phyloP scores from a whole-genome alignment of 2,113 vertebrate genomes.

The Blennius ocellaris region DNA sequence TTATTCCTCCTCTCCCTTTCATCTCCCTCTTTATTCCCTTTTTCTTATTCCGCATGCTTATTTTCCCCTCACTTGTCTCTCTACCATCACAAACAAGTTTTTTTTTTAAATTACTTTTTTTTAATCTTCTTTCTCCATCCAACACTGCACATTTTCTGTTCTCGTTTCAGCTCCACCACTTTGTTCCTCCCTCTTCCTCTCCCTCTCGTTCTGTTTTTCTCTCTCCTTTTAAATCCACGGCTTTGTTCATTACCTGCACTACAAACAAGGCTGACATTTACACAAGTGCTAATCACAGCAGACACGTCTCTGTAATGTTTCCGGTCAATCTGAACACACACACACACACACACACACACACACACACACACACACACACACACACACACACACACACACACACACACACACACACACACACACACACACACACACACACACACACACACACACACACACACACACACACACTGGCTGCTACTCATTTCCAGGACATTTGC shows the following conservation, averaged over 20 bases:
- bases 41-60: not conserved
- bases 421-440: too few species aligned
- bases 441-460: too few species aligned
- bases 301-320: constrained; percentile 64
- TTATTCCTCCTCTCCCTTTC: too few species aligned
- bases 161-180: not conserved
- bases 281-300: constrained; percentile 69
- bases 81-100: not conserved
- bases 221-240: not conserved
- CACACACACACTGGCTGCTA: too few species aligned
- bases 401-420: too few species aligned
- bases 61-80: not conserved
- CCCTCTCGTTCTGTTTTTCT: not conserved
- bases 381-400: constrained; percentile 19
- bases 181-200: not conserved
- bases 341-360: constrained; percentile 19
- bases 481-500: too few species aligned
- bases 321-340: constrained; percentile 35
- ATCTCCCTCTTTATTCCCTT: not conserved
- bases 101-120: not conserved
- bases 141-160: constrained; percentile 16
- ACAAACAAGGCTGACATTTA: constrained; percentile 76
- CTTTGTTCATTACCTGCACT: constrained; percentile 63
- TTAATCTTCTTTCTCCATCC: constrained; percentile 2
- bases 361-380: constrained; percentile 21